phyloP scores from a whole-genome alignment of 1,140 invertebrate species.

The Halyomorpha halys region DNA sequence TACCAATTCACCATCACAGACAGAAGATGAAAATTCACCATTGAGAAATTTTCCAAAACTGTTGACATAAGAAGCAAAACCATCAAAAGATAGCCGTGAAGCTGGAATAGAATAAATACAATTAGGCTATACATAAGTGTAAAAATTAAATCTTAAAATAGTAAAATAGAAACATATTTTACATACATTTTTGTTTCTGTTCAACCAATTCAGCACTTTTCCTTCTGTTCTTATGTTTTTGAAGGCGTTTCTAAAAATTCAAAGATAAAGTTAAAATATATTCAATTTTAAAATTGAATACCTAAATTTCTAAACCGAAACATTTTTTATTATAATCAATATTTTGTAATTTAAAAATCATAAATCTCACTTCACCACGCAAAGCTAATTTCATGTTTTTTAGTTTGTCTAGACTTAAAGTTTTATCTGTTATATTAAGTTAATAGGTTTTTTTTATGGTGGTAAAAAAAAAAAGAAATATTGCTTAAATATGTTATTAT shows the following conservation, averaged over 20 bases:
- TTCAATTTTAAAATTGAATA: too few relatives aligned
- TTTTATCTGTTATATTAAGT: too few relatives aligned
- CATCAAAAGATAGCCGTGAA: background rate
- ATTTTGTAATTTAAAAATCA: too few relatives aligned
- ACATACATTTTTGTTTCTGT: background rate
- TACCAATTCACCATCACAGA: slow-evolving; percentile 5
- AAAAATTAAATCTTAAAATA: background rate
- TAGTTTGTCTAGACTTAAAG: too few relatives aligned
- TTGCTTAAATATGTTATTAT: too few relatives aligned
- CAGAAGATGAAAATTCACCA: background rate
- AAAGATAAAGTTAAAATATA: too few relatives aligned
- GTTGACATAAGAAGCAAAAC: background rate
- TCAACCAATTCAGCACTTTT: background rate
- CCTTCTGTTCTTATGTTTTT: slow-evolving; percentile 14
- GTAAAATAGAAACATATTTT: background rate
- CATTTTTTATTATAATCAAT: too few relatives aligned
- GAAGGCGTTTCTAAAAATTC: slow-evolving; percentile 12
- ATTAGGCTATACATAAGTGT: background rate
- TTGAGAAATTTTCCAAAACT: slow-evolving; percentile 5
- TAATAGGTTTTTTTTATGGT: too few relatives aligned
- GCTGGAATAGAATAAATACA: background rate
- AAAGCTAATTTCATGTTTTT: too few relatives aligned
- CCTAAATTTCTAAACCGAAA: too few relatives aligned
- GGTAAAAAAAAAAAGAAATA: too few relatives aligned
- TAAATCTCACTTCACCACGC: too few relatives aligned